phyloP scores from a whole-genome alignment of 1,140 invertebrate species.

The Drosophila triauraria region DNA sequence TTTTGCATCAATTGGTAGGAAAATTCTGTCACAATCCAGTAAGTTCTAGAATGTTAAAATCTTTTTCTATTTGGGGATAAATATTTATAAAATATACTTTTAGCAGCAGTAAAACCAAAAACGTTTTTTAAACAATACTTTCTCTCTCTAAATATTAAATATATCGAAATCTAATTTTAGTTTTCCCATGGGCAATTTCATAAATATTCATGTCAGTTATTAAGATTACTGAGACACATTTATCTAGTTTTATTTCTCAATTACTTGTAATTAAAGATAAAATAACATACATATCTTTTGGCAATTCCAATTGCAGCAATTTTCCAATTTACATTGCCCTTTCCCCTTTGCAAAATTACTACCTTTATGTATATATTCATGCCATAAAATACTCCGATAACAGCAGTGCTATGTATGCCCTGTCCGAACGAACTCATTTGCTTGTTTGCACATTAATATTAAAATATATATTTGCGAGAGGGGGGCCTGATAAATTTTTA shows the following conservation, averaged over 20 bases:
- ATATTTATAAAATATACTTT: neutral
- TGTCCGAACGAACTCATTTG: neutral
- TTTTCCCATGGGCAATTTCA: neutral
- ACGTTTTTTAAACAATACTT: no score
- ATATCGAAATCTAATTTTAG: neutral
- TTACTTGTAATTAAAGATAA: slow-evolving; percentile 3
- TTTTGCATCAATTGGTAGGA: neutral
- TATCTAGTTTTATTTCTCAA: neutral
- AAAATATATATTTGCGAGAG: slow-evolving; percentile 22
- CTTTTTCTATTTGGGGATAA: neutral
- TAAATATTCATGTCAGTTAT: neutral
- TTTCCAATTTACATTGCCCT: neutral
- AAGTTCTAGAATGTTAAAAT: neutral
- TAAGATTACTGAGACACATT: neutral
- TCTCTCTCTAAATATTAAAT: neutral
- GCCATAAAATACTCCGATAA: slow-evolving; percentile 16
- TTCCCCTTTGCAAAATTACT: neutral
- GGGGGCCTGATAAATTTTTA: slow-evolving; percentile 39
- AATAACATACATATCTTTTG: neutral
- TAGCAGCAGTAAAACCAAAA: no score
- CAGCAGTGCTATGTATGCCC: slow-evolving; percentile 3
- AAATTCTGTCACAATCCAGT: neutral
- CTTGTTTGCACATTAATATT: slow-evolving; percentile 45
- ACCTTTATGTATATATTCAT: slow-evolving; percentile 5
- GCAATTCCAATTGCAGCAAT: slow-evolving; percentile 6